Conservation (phyloP, 64 coral and sea anemone species). For the Actinia tenebrosa region DNA sequence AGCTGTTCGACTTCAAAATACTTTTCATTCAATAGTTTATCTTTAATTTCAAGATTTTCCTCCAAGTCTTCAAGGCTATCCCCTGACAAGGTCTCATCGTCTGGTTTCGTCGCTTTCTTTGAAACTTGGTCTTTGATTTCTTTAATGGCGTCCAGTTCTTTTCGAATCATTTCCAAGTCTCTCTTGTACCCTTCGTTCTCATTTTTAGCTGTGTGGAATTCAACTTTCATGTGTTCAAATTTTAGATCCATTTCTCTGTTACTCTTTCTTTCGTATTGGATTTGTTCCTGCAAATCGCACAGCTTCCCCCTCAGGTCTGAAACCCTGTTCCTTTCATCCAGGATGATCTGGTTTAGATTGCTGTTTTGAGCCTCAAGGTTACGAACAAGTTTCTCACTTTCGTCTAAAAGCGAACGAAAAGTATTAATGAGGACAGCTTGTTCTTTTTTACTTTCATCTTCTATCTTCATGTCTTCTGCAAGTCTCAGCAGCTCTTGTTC, state of each 20-base stretch:
- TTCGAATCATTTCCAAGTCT: constrained; percentile 31
- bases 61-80: constrained; percentile 19
- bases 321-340: constrained; percentile 47
- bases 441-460: constrained; percentile 60
- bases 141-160: constrained; percentile 10
- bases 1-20: constrained; percentile 27
- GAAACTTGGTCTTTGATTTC: constrained; percentile 18
- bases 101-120: constrained; percentile 17
- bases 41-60: neutral
- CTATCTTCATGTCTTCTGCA: constrained; percentile 10
- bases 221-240: constrained; percentile 25
- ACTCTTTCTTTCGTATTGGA: constrained; percentile 47
- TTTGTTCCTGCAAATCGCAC: constrained; percentile 41
- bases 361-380: constrained; percentile 72
- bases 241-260: constrained; percentile 34
- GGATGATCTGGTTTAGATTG: constrained; percentile 45
- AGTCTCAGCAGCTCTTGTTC: constrained; percentile 54
- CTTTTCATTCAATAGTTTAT: constrained; percentile 34
- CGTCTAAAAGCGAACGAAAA: constrained; percentile 56
- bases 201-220: constrained; percentile 13
- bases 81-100: neutral
- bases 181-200: constrained; percentile 32
- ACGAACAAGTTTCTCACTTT: constrained; percentile 59
- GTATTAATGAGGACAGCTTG: constrained; percentile 54
- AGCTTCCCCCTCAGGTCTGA: constrained; percentile 52